These are phyloP conservation scores for Lepidochrysops patricia DNA, from an alignment of 2,888 invertebrate genomes.

Conservation along the genomic window DNA sequence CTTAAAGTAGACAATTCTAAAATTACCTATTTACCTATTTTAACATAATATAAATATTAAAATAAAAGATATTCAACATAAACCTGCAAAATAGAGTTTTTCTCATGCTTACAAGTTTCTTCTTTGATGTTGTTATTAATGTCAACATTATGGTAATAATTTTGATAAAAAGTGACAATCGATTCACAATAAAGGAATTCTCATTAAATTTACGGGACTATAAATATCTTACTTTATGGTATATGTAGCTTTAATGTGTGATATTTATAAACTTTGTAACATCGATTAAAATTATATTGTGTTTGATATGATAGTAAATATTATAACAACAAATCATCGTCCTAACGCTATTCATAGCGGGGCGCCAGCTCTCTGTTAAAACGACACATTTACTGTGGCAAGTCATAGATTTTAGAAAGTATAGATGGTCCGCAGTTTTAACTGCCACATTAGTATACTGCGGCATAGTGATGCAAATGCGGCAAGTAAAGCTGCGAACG, in stretches of 20 bases:
- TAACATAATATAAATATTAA: no score
- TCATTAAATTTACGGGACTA: neutral
- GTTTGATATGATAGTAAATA: slow-evolving; percentile 67
- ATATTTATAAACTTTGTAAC: slow-evolving; percentile 39
- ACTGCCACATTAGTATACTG: no score
- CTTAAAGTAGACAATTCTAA: no score
- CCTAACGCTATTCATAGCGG: slow-evolving; percentile 58
- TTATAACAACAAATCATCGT: slow-evolving; percentile 69
- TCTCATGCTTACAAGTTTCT: neutral
- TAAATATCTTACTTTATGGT: slow-evolving; percentile 5
- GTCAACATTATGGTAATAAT: neutral
- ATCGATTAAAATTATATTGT: slow-evolving; percentile 34
- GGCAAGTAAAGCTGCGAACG: no score
- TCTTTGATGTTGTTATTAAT: neutral
- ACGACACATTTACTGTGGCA: slow-evolving; percentile 32
- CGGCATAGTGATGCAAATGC: no score
- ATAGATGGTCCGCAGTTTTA: neutral
- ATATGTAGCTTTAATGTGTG: neutral
- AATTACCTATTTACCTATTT: no score
- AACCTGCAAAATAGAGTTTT: no score
- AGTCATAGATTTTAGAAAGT: slow-evolving; percentile 45
- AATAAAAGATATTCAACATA: no score
- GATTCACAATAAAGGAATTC: neutral
- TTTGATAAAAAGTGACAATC: slow-evolving; percentile 3
- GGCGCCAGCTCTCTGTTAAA: slow-evolving; percentile 42